Base-by-base conservation (phyloP, 2,888 invertebrate genomes). In the Sinelater perroti region DNA sequence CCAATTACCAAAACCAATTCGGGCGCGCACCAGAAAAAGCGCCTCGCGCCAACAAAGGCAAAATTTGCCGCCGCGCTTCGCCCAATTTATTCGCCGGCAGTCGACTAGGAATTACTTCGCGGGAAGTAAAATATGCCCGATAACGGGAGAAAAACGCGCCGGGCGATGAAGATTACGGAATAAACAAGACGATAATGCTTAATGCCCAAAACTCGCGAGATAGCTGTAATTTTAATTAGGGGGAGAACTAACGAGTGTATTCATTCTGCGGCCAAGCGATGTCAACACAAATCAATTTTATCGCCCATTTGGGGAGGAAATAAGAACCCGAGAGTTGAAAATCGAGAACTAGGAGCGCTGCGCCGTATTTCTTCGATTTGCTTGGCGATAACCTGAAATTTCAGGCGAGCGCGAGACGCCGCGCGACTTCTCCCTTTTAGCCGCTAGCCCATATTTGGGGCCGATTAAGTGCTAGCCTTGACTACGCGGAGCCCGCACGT, bases 201-300 rank as follows among this genome's bases (percentile, higher is more conserved):
- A 45, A 53, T 11, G 53, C 13, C 28, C 18, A 47, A 47, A 55
- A 31, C 47, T 46, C 20, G 18, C 30, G 18, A 47, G 31, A 47
- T 47, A 31, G 20, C 47, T 38, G 26, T 46, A 36, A 55, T 55
- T 55, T 55, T 55, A 55, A 55, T 55, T 55, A 55, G 28, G 47
- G 42, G 40, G 17, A 40, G 47, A 55, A 55, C 38, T 55, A 55
- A 49, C 38, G 38, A 50, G 56, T 50, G 49, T 24, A 55, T 55
- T 44, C 49, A 44, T 50, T 47, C 55, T 55, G 49, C 26, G 56
- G 50, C 50, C 40, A 56, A 56, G 28, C 24, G 44, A 49, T 50
- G 56, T 47, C 56, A 50, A 56, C 56, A 56, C 56, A 56, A 56
- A 56, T 56, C 56, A 56, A 56, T 56, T 56, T 56, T 56, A 56